Evolutionary conservation across 2,888 invertebrate species (phyloP).

Genomic region (Acanthopleura granulata): DNA sequence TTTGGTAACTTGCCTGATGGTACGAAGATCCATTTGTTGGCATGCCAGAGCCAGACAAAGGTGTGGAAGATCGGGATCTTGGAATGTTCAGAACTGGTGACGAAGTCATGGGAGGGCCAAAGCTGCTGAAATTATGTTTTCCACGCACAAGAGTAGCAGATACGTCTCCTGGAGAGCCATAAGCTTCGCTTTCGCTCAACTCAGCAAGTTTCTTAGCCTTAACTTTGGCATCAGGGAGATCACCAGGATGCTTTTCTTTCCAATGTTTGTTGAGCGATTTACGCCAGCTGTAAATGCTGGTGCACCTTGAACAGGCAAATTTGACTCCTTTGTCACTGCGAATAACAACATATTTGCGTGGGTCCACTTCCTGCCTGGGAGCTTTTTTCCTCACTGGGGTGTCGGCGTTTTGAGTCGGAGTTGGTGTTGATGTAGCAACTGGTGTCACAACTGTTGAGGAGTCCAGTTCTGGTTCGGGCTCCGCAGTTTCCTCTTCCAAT

Average conservation of each 20-base stretch:
- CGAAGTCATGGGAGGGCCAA: slow-evolving; percentile 3
- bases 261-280: slow-evolving; percentile 70
- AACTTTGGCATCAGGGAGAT: slow-evolving; percentile 53
- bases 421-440: slow-evolving; percentile 16
- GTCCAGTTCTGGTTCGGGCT: slow-evolving; percentile 10
- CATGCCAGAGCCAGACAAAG: background rate
- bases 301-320: slow-evolving; percentile 69
- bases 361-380: slow-evolving; percentile 62
- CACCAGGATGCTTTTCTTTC: slow-evolving; percentile 69
- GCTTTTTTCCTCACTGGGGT: slow-evolving; percentile 43
- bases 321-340: slow-evolving; percentile 64
- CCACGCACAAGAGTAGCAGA: background rate
- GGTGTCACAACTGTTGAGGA: background rate
- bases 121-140: background rate
- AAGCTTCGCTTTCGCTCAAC: background rate
- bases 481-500: slow-evolving; percentile 25
- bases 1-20: background rate
- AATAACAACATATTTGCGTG: slow-evolving; percentile 64
- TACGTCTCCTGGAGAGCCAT: background rate
- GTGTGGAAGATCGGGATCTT: slow-evolving; percentile 13
- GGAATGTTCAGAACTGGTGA: slow-evolving; percentile 13
- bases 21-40: background rate
- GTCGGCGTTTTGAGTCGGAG: slow-evolving; percentile 9
- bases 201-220: slow-evolving; percentile 19
- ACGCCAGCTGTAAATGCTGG: slow-evolving; percentile 69